Conservation (phyloP, 2,113 vertebrate species). For the Cryptomyrus ogoouensis region DNA sequence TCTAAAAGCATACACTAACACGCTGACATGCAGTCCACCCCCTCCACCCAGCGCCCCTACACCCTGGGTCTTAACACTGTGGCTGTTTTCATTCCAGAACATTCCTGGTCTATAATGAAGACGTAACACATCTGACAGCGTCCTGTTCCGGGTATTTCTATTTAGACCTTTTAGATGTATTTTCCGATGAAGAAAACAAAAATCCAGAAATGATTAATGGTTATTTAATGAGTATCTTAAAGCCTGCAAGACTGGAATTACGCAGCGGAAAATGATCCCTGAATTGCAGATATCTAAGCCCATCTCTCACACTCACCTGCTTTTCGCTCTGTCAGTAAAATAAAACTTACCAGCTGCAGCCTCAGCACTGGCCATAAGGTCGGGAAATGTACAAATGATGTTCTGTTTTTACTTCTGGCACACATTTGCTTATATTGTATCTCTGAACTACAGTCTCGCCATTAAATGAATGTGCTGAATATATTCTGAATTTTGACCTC, state of each 20-base stretch:
- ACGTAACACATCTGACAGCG: constrained; percentile 4
- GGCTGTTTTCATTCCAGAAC: not conserved
- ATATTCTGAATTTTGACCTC: not conserved
- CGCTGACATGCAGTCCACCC: constrained; percentile 24
- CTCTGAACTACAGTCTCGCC: not conserved
- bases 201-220: not conserved
- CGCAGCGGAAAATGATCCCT: not conserved
- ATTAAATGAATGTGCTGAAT: not conserved
- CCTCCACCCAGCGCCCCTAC: constrained; percentile 29
- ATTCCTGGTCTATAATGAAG: constrained; percentile 9
- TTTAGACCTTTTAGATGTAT: not conserved
- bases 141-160: not conserved
- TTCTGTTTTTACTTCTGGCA: not conserved
- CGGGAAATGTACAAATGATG: not conserved
- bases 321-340: not conserved
- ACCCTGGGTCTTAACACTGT: not conserved
- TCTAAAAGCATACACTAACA: constrained; percentile 35
- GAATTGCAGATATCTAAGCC: not conserved
- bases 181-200: not conserved
- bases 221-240: not conserved
- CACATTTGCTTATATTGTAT: not conserved
- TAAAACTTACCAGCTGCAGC: not conserved
- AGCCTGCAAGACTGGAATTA: not conserved
- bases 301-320: not conserved
- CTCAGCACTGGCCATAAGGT: not conserved